Evolutionary conservation across 2,888 invertebrate species (phyloP).

Genomic region (Ischnura elegans): DNA sequence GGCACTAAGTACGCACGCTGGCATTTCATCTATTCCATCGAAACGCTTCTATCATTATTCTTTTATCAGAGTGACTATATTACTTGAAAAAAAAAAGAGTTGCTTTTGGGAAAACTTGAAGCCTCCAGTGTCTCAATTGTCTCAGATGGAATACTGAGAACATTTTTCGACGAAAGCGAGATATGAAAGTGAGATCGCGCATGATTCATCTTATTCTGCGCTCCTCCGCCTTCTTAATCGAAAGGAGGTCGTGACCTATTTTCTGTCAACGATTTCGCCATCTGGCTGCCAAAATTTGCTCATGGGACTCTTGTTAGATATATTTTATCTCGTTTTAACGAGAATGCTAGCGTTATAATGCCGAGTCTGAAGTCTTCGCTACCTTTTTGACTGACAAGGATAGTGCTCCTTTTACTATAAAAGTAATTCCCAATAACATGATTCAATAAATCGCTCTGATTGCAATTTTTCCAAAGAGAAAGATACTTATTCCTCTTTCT

Average conservation of each 20-base stretch:
- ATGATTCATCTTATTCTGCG: constrained; percentile 39
- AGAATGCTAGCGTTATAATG: too few species aligned
- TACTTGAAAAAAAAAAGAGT: background rate
- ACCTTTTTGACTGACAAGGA: too few species aligned
- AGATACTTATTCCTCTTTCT: too few species aligned
- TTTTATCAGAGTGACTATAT: too few species aligned
- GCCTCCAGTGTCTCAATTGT: constrained; percentile 35
- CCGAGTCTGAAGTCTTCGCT: too few species aligned
- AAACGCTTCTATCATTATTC: too few species aligned
- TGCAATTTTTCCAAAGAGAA: too few species aligned
- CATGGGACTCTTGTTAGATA: background rate
- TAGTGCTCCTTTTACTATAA: too few species aligned
- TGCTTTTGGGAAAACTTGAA: background rate
- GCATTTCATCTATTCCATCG: too few species aligned
- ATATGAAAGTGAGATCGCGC: constrained; percentile 50
- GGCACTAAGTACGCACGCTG: too few species aligned
- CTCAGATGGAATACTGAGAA: background rate
- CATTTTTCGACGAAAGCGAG: constrained; percentile 47
- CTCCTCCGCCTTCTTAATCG: constrained; percentile 27
- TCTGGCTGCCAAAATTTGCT: background rate
- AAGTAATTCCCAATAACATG: too few species aligned
- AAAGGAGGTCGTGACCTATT: constrained; percentile 60
- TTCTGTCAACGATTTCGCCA: constrained; percentile 21
- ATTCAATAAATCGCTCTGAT: too few species aligned
- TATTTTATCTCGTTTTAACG: background rate